Percentiles rank a stretch among this genome's conserved stretches.
These are phyloP conservation scores for Rutpela maculata DNA, from an alignment of 2,888 invertebrate species.

Conservation along the genomic window DNA sequence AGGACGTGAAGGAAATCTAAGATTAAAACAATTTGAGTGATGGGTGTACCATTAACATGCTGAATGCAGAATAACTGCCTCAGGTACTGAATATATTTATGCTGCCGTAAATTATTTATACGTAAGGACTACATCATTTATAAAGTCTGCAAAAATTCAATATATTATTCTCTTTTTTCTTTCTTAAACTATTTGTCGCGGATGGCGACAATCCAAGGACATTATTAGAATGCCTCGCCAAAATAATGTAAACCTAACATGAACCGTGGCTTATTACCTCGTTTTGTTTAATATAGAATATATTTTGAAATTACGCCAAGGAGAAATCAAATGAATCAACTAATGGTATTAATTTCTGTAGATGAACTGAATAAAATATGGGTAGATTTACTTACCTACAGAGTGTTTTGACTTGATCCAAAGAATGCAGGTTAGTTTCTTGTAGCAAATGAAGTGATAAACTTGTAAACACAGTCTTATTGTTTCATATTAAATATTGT, in stretches of 20 bases:
- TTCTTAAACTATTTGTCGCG: constrained; percentile 46
- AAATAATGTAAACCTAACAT: not conserved
- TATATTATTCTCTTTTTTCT: constrained; percentile 48
- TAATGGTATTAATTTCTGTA: no score
- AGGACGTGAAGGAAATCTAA: constrained; percentile 46
- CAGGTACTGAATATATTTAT: constrained; percentile 61
- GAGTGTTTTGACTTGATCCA: no score
- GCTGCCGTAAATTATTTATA: constrained; percentile 68
- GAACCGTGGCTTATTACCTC: not conserved
- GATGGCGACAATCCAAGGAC: constrained; percentile 51
- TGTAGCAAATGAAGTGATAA: no score
- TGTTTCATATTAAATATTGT: no score
- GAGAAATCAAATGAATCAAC: no score
- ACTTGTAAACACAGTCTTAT: no score
- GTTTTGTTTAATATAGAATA: no score
- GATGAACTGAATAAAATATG: no score
- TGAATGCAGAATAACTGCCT: constrained; percentile 63
- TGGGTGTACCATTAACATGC: constrained; percentile 62
- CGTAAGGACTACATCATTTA: constrained; percentile 65
- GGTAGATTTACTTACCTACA: no score
- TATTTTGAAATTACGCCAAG: no score
- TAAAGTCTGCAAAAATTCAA: constrained; percentile 63
- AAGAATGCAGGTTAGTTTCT: no score
- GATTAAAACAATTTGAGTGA: constrained; percentile 56
- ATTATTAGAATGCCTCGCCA: not conserved